Base-by-base conservation (phyloP, 1,140 invertebrate species). In the Argopecten irradians region DNA sequence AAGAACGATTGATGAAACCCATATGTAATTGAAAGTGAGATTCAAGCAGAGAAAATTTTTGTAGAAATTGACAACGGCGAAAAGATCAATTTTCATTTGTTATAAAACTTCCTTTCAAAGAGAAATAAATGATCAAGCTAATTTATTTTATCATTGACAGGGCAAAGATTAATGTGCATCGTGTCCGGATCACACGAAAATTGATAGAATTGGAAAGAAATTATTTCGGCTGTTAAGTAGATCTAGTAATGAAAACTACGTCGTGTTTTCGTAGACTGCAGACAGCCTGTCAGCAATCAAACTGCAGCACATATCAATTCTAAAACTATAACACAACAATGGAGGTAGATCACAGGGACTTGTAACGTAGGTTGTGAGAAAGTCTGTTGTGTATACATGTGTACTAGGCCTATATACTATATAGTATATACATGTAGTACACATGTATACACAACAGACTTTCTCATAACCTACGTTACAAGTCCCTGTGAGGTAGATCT, bases 81-180 rank as follows among this genome's bases (percentile, higher is more conserved):
- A 71, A 71, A 71, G 55, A 71, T 71, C 55, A 71, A 71, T 71
- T 71, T 71, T 71, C 55, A 71, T 71, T 71, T 71, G 55, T 71
- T 71, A 71, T 71, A 71, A 71, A 71, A 71, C 55, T 71, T 28
- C 55, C 55, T 71, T 71, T 71, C 55, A 71, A 71, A 71, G 55
- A 71, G 55, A 71, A 71, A 71, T 71, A 71, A 71, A 71, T 71
- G 55, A 71, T 71, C 55, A 71, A 71, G 55, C 55, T 71, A 71
- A 71, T 71, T 71, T 71, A 71, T 71, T 71, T 71, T 71, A 71
- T 71, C 55, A 71, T 71, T 71, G 55, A 71, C 55, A 71, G 55
- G 55, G 55, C 55, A 71, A 71, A 71, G 55, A 71, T 71, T 71
- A 71, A 71, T 71, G 55, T 71, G 22, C 55, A n/a, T n/a, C n/a